Evolutionary conservation across 2,797 vertebrate genomes (phyloP).

Genomic region (Phyllotis vaccarum): DNA sequence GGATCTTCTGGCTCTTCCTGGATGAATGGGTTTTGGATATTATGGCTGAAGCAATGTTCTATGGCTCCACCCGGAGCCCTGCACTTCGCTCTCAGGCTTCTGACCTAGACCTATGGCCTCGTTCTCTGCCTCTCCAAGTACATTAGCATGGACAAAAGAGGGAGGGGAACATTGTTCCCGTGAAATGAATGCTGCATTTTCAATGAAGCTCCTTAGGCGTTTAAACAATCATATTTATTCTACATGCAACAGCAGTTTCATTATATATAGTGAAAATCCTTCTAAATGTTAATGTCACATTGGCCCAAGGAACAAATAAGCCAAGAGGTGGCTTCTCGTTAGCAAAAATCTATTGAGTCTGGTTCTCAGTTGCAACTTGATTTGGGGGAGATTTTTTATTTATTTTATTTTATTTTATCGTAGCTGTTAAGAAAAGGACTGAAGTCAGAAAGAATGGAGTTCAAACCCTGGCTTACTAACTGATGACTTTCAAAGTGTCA

Average conservation of each 20-base stretch:
- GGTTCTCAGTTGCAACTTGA: background rate
- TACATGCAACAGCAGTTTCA: conserved; percentile 77
- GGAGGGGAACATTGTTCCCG: conserved; percentile 50
- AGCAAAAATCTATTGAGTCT: conserved; percentile 32
- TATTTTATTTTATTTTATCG: background rate
- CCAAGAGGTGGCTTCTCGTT: conserved; percentile 57
- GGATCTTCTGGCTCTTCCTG: background rate
- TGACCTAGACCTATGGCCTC: no score
- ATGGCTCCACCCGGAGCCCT: rapidly evolving
- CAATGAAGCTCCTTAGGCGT: conserved; percentile 68
- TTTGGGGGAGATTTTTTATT: conserved; percentile 10
- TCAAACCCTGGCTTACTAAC: background rate
- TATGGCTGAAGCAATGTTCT: background rate
- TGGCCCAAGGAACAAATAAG: conserved; percentile 72
- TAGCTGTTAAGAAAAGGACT: background rate
- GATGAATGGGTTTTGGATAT: background rate
- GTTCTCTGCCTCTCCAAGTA: conserved; percentile 32
- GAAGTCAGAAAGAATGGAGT: background rate
- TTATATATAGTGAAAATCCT: conserved; percentile 78
- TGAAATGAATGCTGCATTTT: conserved; percentile 69
- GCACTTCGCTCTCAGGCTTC: background rate
- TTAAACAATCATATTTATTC: conserved; percentile 80
- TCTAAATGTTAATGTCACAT: conserved; percentile 80
- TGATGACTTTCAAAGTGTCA: background rate
- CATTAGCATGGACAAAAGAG: conserved; percentile 25